phyloP scores from a whole-genome alignment of 2,113 vertebrate genomes.

The Pteropus alecto region DNA sequence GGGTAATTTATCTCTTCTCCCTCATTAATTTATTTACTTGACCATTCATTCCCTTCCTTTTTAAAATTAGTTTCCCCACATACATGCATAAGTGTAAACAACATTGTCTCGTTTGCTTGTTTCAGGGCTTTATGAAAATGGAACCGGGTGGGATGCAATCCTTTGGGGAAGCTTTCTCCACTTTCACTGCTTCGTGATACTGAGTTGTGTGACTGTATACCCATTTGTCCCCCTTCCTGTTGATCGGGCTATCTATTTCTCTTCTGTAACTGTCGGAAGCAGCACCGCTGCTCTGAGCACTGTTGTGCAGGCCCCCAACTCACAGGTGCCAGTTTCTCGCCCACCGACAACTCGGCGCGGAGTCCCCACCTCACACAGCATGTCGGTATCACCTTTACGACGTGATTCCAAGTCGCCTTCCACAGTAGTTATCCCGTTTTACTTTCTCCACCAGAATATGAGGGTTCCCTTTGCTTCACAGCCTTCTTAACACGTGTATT shows the following conservation, averaged over 20 bases:
- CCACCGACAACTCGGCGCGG: fast-evolving
- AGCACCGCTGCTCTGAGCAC: no score
- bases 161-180: background rate
- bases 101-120: background rate
- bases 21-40: background rate
- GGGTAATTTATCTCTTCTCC: background rate
- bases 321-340: background rate
- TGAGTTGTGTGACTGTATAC: background rate
- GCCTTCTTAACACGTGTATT: background rate
- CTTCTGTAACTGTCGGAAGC: no score
- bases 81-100: background rate
- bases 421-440: background rate
- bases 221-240: no score
- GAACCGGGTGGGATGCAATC: no score
- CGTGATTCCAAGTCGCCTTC: background rate
- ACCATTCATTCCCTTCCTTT: background rate
- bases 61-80: background rate
- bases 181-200: background rate
- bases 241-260: background rate
- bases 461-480: no score
- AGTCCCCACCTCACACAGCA: fast-evolving
- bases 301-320: fast-evolving
- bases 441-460: background rate
- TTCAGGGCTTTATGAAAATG: background rate
- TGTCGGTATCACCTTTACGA: background rate